Conservation (phyloP, 1,140 invertebrate genomes). For the Dufourea novaeangliae region DNA sequence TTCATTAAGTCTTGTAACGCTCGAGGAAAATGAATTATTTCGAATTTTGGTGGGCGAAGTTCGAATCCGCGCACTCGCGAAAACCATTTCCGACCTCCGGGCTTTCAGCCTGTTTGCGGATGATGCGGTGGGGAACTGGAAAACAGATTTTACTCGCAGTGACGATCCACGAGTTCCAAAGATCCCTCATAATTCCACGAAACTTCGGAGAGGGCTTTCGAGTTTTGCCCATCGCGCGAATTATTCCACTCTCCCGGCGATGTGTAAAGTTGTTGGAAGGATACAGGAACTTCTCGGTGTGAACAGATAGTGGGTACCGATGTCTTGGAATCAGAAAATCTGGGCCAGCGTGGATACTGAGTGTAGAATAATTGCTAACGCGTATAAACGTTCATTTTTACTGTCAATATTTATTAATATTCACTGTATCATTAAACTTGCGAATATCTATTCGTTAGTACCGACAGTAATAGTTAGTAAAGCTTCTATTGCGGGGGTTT, state of each 20-base stretch:
- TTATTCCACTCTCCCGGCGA: neutral
- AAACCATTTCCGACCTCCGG: too few species aligned
- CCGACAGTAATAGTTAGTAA: too few species aligned
- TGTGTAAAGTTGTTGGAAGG: neutral
- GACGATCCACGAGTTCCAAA: neutral
- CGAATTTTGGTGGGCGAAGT: neutral
- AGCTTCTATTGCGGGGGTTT: too few species aligned
- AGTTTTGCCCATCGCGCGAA: neutral
- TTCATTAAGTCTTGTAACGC: conserved; percentile 5
- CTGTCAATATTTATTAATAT: too few species aligned
- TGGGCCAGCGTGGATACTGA: too few species aligned
- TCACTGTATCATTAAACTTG: too few species aligned
- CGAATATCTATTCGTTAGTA: too few species aligned
- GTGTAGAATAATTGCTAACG: too few species aligned
- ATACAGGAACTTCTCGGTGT: neutral
- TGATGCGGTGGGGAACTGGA: neutral
- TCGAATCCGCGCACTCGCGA: neutral
- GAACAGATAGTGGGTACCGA: too few species aligned
- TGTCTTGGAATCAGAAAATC: too few species aligned
- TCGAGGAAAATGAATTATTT: conserved; percentile 4
- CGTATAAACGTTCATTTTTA: too few species aligned
- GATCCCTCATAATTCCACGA: neutral
- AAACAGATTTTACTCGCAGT: neutral
- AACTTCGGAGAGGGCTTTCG: neutral
- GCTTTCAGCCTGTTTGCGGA: too few species aligned